phyloP scores from a whole-genome alignment of 2,888 invertebrate species.

The Eledone cirrhosa region DNA sequence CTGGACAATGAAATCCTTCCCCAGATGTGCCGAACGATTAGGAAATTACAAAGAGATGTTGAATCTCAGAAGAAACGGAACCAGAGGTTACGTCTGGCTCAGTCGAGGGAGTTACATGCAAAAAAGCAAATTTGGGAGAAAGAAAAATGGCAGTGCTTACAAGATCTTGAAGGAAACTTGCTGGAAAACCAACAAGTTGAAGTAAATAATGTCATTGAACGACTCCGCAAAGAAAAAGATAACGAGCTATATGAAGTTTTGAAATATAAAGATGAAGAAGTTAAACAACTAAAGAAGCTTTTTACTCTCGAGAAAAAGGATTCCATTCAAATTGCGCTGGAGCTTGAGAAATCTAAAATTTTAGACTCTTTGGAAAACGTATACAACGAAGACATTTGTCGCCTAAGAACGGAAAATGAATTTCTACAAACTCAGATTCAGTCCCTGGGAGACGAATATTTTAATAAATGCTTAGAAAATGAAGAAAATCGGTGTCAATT shows the following conservation, averaged over 20 bases:
- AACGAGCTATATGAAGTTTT: slow-evolving; percentile 56
- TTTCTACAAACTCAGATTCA: slow-evolving; percentile 34
- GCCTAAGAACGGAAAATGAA: not conserved
- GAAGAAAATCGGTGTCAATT: slow-evolving; percentile 49
- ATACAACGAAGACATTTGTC: not conserved
- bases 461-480: slow-evolving; percentile 45
- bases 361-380: slow-evolving; percentile 11
- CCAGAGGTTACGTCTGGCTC: not conserved
- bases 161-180: not conserved
- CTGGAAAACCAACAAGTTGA: not conserved
- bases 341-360: slow-evolving; percentile 44
- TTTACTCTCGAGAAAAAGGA: slow-evolving; percentile 49
- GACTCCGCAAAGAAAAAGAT: slow-evolving; percentile 49
- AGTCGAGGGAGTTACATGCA: not conserved
- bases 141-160: not conserved
- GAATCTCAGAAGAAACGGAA: not conserved
- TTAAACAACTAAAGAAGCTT: slow-evolving; percentile 44
- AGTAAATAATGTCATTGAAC: not conserved
- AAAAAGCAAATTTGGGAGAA: not conserved
- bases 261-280: slow-evolving; percentile 57
- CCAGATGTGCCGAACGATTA: not conserved
- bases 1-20: not conserved
- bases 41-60: not conserved
- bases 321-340: slow-evolving; percentile 47
- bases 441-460: slow-evolving; percentile 36